Evolutionary conservation across 2,888 invertebrate species (phyloP).

Genomic region (Agrochola circellaris): DNA sequence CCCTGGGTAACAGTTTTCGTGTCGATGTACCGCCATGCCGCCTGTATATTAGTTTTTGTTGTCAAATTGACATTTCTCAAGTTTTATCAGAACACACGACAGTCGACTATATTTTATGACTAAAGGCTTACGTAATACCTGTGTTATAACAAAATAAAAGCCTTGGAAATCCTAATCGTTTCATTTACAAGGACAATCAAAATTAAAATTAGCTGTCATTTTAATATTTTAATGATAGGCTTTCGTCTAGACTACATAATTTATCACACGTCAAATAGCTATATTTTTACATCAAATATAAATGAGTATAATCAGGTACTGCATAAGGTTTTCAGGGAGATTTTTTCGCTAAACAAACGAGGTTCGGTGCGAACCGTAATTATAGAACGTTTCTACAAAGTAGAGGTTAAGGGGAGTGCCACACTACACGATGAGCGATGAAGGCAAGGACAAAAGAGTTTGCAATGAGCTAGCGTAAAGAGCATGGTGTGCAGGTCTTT

Average conservation of each 20-base stretch:
- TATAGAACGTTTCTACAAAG: conserved; percentile 39
- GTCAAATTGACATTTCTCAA: not conserved
- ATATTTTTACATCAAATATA: not conserved
- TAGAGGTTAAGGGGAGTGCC: conserved; percentile 18
- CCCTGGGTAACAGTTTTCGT: too few species aligned
- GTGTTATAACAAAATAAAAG: not conserved
- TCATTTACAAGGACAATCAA: conserved; percentile 9
- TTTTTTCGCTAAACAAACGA: conserved; percentile 26
- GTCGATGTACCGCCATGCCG: too few species aligned
- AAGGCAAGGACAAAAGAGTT: not conserved
- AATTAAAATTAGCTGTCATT: not conserved
- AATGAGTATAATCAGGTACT: conserved; percentile 7
- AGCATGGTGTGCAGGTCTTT: not conserved
- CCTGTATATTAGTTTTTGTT: too few species aligned
- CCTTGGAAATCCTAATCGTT: conserved; percentile 1
- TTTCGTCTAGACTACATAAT: not conserved
- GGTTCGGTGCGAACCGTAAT: conserved; percentile 40
- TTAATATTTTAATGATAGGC: conserved; percentile 2
- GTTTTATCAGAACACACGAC: not conserved
- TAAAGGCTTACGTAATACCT: not conserved
- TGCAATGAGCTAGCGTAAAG: too few species aligned
- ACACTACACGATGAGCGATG: conserved; percentile 32
- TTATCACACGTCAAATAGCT: not conserved
- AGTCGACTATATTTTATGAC: not conserved
- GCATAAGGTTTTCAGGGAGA: conserved; percentile 24